phyloP scores from a whole-genome alignment of 2,113 vertebrate species.

The Megaceryle torquata region DNA sequence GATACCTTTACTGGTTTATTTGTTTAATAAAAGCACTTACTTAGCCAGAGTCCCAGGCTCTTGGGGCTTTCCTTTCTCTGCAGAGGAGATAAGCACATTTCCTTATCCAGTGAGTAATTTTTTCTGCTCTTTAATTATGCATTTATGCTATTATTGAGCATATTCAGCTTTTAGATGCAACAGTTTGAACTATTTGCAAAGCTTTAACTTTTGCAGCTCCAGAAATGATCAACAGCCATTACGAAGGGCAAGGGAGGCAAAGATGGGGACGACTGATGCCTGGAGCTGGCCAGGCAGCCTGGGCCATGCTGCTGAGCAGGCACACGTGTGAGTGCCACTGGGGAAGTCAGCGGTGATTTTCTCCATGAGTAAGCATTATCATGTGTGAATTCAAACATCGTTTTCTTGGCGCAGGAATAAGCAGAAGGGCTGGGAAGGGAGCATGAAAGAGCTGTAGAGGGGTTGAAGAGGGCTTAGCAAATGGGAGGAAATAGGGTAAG shows the following conservation, averaged over 20 bases:
- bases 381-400: background rate
- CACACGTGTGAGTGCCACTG: background rate
- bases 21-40: slow-evolving; percentile 56
- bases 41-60: slow-evolving; percentile 21
- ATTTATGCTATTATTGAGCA: slow-evolving; percentile 36
- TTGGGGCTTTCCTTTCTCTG: slow-evolving; percentile 39
- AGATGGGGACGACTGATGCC: background rate
- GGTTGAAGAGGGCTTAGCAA: background rate
- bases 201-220: background rate
- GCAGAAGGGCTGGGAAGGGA: accelerated
- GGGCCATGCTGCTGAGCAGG: accelerated
- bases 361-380: background rate
- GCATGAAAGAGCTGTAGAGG: background rate
- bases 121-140: slow-evolving; percentile 60
- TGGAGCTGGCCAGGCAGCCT: background rate
- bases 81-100: slow-evolving; percentile 50
- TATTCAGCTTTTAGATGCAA: slow-evolving; percentile 13
- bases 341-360: slow-evolving; percentile 27
- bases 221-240: accelerated
- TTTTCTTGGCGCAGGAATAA: background rate
- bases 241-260: background rate
- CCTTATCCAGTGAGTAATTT: slow-evolving; percentile 55
- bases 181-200: background rate
- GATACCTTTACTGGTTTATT: slow-evolving; percentile 48
- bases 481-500: background rate